These are phyloP conservation scores for Anoplopoma fimbria DNA, from an alignment of 2,113 vertebrate genomes.

Conservation along the genomic window DNA sequence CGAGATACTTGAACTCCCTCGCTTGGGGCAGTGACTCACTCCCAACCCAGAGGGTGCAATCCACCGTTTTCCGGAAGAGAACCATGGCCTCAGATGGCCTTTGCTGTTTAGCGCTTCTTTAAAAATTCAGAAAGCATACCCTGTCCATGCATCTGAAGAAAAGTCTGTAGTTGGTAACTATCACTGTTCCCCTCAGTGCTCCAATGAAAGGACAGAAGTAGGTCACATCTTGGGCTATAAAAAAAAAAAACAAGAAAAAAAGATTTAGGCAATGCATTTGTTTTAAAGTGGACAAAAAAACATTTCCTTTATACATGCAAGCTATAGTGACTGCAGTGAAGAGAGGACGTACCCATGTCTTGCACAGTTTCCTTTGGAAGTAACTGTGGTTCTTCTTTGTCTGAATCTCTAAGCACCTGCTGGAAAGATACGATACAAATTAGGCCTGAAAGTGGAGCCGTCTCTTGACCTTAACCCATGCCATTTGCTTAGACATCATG, in stretches of 20 bases:
- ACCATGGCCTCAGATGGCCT: too few species aligned
- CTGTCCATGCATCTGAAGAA: conserved; percentile 96
- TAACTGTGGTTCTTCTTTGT: conserved; percentile 92
- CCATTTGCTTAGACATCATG: not conserved
- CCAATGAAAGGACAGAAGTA: conserved; percentile 98
- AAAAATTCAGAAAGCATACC: conserved; percentile 79
- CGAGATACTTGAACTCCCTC: too few species aligned
- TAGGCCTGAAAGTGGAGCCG: not conserved
- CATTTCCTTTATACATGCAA: not conserved
- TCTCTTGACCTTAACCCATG: not conserved
- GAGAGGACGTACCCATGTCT: conserved; percentile 80
- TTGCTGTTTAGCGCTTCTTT: not conserved
- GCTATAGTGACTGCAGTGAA: conserved; percentile 6
- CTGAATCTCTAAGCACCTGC: conserved; percentile 81
- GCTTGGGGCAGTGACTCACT: too few species aligned
- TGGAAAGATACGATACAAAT: conserved; percentile 31
- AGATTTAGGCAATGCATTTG: not conserved
- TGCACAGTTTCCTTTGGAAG: conserved; percentile 94
- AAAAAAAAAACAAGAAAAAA: conserved; percentile 33
- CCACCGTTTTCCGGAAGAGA: too few species aligned
- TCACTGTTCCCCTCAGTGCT: conserved; percentile 91
- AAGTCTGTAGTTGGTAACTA: conserved; percentile 94
- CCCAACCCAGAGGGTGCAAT: too few species aligned
- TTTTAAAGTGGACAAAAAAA: not conserved
- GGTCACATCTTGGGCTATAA: conserved; percentile 93